phyloP scores from a whole-genome alignment of 2,888 invertebrate genomes.

The Ophonus ardosiacus region DNA sequence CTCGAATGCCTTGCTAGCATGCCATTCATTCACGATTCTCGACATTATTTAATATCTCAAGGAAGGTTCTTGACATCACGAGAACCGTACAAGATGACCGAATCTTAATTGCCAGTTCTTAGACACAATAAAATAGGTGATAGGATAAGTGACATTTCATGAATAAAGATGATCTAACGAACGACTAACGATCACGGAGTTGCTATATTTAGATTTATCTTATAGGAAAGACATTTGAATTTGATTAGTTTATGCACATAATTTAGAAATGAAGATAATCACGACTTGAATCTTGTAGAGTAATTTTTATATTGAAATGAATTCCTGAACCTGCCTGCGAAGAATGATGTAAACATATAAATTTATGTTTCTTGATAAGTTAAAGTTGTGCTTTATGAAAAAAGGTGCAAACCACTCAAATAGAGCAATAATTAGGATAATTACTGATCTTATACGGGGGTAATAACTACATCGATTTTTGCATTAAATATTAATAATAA shows the following conservation, averaged over 20 bases:
- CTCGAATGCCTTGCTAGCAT: slow-evolving; percentile 27
- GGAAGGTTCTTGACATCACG: slow-evolving; percentile 42
- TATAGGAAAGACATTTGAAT: not conserved
- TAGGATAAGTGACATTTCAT: slow-evolving; percentile 15
- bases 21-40: slow-evolving; percentile 23
- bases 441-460: too few relatives aligned
- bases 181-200: not conserved
- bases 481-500: too few relatives aligned
- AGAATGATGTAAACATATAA: too few relatives aligned
- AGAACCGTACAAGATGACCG: not conserved
- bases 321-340: too few relatives aligned
- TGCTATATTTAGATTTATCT: not conserved
- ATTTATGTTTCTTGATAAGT: too few relatives aligned
- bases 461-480: too few relatives aligned
- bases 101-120: slow-evolving; percentile 10
- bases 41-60: slow-evolving; percentile 42
- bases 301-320: too few relatives aligned
- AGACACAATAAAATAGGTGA: slow-evolving; percentile 25
- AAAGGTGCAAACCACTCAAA: too few relatives aligned
- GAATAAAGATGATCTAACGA: slow-evolving; percentile 35
- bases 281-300: too few relatives aligned
- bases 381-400: too few relatives aligned
- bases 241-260: not conserved
- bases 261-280: not conserved
- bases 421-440: too few relatives aligned